phyloP scores from a whole-genome alignment of 2,888 invertebrate genomes.

The Phymatocera aterrima region DNA sequence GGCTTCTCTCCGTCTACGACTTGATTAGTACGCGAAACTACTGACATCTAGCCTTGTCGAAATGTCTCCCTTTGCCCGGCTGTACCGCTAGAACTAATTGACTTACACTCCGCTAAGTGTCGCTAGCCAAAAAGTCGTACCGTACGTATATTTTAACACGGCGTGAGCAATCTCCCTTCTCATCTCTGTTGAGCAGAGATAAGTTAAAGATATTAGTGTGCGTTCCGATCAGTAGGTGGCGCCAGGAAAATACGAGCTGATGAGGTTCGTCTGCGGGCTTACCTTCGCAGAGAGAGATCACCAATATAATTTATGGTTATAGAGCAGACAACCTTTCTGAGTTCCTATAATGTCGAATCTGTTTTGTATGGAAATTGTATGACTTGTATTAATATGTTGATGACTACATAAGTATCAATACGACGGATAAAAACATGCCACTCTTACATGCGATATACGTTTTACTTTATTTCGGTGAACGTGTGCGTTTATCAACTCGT shows the following conservation, averaged over 20 bases:
- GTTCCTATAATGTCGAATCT: neutral
- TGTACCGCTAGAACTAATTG: too few relatives aligned
- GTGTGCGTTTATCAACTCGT: neutral
- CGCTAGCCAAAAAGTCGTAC: too few relatives aligned
- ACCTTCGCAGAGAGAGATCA: neutral
- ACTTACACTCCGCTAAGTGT: too few relatives aligned
- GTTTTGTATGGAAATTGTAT: neutral
- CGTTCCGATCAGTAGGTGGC: neutral
- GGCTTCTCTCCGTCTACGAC: too few relatives aligned
- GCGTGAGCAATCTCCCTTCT: too few relatives aligned
- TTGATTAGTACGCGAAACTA: too few relatives aligned
- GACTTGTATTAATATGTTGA: neutral
- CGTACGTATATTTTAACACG: too few relatives aligned
- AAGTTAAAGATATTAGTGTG: neutral
- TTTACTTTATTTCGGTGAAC: constrained; percentile 3
- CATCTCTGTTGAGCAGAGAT: too few relatives aligned
- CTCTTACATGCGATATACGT: constrained; percentile 24
- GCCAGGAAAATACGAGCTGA: neutral
- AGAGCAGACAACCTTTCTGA: constrained; percentile 23
- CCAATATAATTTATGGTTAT: neutral
- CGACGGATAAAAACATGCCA: neutral
- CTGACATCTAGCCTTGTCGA: too few relatives aligned
- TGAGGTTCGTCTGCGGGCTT: neutral
- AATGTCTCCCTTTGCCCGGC: too few relatives aligned
- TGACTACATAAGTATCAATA: neutral